Conservation (phyloP, 2,113 vertebrate genomes). For the Lonchura striata region DNA sequence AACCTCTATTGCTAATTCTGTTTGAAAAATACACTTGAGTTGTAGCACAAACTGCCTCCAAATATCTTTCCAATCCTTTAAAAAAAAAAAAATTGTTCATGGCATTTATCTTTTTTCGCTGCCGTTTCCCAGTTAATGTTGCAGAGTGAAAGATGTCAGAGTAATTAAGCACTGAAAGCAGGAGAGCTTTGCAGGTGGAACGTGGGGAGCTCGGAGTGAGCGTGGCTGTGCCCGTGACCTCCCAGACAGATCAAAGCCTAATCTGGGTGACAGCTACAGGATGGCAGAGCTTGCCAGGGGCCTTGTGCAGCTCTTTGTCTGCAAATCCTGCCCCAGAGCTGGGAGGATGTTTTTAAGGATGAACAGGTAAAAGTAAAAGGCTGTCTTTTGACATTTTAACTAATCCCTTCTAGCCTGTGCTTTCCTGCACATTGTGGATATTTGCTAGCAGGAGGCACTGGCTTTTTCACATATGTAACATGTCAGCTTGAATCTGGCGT, state of each 20-base stretch:
- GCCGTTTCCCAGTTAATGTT: slow-evolving; percentile 43
- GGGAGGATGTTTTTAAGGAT: slow-evolving; percentile 90
- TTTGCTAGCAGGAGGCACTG: slow-evolving; percentile 93
- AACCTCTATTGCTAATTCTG: not conserved
- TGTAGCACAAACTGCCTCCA: slow-evolving; percentile 1
- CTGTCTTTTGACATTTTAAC: slow-evolving; percentile 97
- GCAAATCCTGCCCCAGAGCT: slow-evolving; percentile 85
- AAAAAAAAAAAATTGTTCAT: not conserved
- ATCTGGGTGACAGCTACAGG: slow-evolving; percentile 92
- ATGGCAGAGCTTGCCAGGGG: slow-evolving; percentile 86
- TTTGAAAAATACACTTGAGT: not conserved
- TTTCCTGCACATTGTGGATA: slow-evolving; percentile 86
- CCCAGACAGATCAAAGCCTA: slow-evolving; percentile 81
- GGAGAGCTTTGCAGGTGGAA: slow-evolving; percentile 71
- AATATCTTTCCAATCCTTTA: slow-evolving; percentile 22
- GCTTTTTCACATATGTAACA: slow-evolving; percentile 96
- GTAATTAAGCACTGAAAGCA: slow-evolving; percentile 69
- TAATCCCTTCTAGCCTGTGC: slow-evolving; percentile 89
- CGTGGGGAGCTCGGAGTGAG: slow-evolving; percentile 53
- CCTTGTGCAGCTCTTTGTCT: slow-evolving; percentile 78
- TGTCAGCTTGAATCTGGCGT: slow-evolving; percentile 87
- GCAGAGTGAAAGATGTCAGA: slow-evolving; percentile 35
- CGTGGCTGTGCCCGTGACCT: slow-evolving; percentile 72
- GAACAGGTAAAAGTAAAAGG: slow-evolving; percentile 89
- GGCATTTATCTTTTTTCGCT: slow-evolving; percentile 27